Base-by-base conservation (phyloP, 2,888 invertebrate species). In the Rhagium mordax region DNA sequence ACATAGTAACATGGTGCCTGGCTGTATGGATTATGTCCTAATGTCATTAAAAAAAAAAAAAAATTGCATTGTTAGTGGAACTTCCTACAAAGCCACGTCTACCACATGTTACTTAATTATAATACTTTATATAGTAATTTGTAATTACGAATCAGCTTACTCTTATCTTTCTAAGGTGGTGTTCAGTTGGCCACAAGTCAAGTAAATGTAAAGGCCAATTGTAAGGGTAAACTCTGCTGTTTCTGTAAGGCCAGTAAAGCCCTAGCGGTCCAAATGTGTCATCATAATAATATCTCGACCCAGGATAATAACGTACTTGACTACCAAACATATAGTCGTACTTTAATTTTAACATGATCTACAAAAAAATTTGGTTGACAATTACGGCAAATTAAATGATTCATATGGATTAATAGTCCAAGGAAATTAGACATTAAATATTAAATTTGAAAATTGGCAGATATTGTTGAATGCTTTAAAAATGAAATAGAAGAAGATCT, bases 161-260 rank as follows among this genome's bases (percentile, higher is more conserved):
- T 74, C 82, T 75, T 41, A 82, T 76, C 78, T 81, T 78, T 65
- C 82, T 79, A 20, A 82, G 48, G 41, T 82, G 79, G 60, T 81
- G 76, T 70, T 82, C 82, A 3, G 82, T 82, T n/a, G 82, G 82
- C 81, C 81, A 81, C 49, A 81, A 76, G 66, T 79, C 77, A 66
- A 74, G 72, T 57, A 81, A 75, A 61, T 80, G 79, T 16, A 74
- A 67, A 1, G 82, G 82, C 77, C 79, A 75, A 70, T 73, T 76
- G 7, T 67, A 61, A 0, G 77, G 74, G 51, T 74, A 74, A 61
- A 74, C 65, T 18, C 70, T 69, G 20, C 61, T 48, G 1, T 71
- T 55, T 27, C 78, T 75, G 20, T 79, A 29, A 13, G 81, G 79
- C 82, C 82, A 82, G 59, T 76, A 77, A 18, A 15, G 16, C 18